Conservation (phyloP, 1,140 invertebrate species). For the Leptopilina clavipes region DNA sequence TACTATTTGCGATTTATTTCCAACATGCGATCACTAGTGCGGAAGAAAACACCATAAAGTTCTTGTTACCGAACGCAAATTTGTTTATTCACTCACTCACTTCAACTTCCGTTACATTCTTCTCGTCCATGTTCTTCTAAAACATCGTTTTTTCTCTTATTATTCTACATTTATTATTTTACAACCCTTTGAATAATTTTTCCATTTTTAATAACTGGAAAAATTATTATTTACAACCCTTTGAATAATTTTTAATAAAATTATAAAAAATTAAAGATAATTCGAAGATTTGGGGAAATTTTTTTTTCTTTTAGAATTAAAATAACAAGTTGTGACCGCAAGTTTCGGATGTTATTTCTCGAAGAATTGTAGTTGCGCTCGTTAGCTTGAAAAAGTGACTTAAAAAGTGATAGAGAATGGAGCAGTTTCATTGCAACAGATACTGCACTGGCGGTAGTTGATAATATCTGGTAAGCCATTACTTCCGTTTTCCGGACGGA, state of each 20-base stretch:
- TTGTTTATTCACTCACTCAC: background rate
- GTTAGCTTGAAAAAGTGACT: constrained; percentile 54
- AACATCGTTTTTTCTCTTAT: background rate
- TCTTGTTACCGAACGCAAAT: background rate
- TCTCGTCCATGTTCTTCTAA: no score
- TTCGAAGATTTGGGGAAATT: no score
- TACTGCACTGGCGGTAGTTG: constrained; percentile 50
- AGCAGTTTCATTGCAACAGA: constrained; percentile 46
- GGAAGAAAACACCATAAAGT: constrained; percentile 6
- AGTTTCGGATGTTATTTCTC: background rate
- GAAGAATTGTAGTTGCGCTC: constrained; percentile 49
- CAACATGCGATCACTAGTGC: background rate
- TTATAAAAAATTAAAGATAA: no score
- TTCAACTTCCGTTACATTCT: background rate
- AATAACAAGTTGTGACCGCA: background rate
- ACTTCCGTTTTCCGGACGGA: constrained; percentile 60
- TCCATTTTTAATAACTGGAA: no score
- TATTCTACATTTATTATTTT: no score
- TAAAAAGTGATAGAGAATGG: constrained; percentile 55
- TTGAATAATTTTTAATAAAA: no score
- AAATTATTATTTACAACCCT: no score
- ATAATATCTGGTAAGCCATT: constrained; percentile 63
- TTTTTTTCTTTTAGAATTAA: background rate
- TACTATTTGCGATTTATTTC: background rate
- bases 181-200: no score